Percentiles rank a stretch among this genome's conserved stretches.
Conservation (phyloP, 2,113 vertebrate species). For the Phocoena phocoena region DNA sequence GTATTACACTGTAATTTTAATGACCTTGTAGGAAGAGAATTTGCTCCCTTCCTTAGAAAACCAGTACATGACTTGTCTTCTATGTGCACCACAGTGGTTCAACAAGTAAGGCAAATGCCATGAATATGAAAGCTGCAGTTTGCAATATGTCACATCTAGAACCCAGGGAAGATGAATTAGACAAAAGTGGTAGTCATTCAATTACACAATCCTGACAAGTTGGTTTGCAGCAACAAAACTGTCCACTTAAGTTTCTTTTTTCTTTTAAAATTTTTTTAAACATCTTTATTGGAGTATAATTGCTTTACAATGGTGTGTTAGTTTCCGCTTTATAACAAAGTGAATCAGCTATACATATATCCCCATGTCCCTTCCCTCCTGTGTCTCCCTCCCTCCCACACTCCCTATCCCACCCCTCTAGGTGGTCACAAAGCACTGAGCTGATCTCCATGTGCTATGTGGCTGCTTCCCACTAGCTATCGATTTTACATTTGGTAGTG, state of each 20-base stretch:
- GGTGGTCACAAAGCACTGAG: too few relatives aligned
- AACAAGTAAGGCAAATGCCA: conserved; percentile 77
- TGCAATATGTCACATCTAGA: conserved; percentile 54
- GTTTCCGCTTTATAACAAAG: not conserved
- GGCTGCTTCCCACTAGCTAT: too few relatives aligned
- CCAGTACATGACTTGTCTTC: not conserved
- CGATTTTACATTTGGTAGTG: too few relatives aligned
- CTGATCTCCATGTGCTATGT: too few relatives aligned
- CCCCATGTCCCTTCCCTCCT: too few relatives aligned
- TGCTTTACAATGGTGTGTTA: too few relatives aligned
- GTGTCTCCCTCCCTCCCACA: too few relatives aligned
- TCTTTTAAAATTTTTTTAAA: conserved; percentile 71
- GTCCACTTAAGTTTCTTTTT: conserved; percentile 85
- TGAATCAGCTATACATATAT: too few relatives aligned
- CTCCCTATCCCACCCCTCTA: too few relatives aligned
- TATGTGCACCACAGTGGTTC: not conserved
- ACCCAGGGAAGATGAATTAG: conserved; percentile 61
- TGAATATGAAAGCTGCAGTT: conserved; percentile 73
- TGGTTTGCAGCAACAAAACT: conserved; percentile 8
- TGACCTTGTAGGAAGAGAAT: not conserved
- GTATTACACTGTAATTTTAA: not conserved
- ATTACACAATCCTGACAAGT: conserved; percentile 61
- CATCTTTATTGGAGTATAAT: too few relatives aligned
- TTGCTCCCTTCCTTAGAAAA: not conserved
- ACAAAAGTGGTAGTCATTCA: conserved; percentile 55